Base-by-base conservation (phyloP, 2,797 vertebrate species). In the Coracias cyanogaster region DNA sequence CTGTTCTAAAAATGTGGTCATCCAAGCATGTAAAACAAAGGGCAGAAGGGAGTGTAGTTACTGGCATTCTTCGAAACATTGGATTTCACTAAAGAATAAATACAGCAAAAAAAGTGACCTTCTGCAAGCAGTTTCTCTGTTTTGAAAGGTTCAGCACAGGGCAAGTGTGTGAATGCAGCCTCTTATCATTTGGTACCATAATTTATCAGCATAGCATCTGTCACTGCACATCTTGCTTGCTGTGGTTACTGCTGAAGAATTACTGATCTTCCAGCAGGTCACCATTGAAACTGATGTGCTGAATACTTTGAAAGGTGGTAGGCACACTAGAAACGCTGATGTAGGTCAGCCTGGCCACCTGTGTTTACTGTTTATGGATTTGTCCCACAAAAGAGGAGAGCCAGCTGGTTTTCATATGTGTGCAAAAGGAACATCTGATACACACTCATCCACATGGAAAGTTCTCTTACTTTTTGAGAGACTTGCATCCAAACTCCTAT, bases 21-120 rank as follows among this genome's bases (percentile, higher is more conserved):
- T 89, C 91, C 66, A 79, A 83, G 52, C 82, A 69, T 49, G 57
- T 74, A 48, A 95, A 96, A 90, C 51, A 54, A 83, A 96, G 72
- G 37, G 71, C 79, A 83, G 70, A 73, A 93, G 71, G 49, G 79
- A 94, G 64, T 29, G 31, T 82, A 82, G 48, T 48, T 85, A 25
- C 10, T 73, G 67, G 24, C 51, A 49, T 82, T 91, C 52, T 89
- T 57, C 51, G 60, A 86, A 93, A 54, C 1, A 2, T 0, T 84
- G 37, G 33, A 82, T 92, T 88, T 88, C 37, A 51, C 35, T 54
- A 12, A 45, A 78, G 62, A 57, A 72, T 58, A 82, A 78, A 79
- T 70, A 49, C 28, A 58, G 57, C 10, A 45, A 37, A 52, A 71
- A 69, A 37, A 4, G 4, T 45, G n/a, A 35, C 51, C 43, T 73